phyloP scores from a whole-genome alignment of 2,888 invertebrate genomes.

The Drosophila quinaria region DNA sequence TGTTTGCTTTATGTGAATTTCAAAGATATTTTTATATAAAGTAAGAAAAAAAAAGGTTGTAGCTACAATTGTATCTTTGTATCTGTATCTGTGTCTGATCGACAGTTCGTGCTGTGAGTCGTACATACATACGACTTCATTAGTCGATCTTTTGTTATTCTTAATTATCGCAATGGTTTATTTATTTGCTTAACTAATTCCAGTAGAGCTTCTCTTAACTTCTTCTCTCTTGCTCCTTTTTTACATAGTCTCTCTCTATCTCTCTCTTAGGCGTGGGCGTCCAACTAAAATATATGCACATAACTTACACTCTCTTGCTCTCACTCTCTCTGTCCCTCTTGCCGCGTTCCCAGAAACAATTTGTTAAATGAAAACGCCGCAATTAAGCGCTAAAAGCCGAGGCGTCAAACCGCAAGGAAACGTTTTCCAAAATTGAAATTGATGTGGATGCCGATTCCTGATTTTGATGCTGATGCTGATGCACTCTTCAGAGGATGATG shows the following conservation, averaged over 20 bases:
- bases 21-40: conserved; percentile 8
- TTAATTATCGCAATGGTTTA: conserved; percentile 71
- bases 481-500: conserved; percentile 45
- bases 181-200: conserved; percentile 80
- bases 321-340: background rate
- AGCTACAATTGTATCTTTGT: conserved; percentile 21
- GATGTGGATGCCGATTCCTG: conserved; percentile 53
- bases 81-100: conserved; percentile 42
- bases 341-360: conserved; percentile 59
- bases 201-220: conserved; percentile 27
- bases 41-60: background rate
- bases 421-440: conserved; percentile 30
- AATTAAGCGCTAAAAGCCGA: conserved; percentile 74
- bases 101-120: conserved; percentile 61
- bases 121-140: conserved; percentile 70
- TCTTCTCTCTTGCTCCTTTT: background rate
- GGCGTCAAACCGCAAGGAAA: conserved; percentile 38
- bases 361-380: conserved; percentile 65
- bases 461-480: conserved; percentile 14
- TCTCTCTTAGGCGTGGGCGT: conserved; percentile 56
- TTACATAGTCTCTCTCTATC: conserved; percentile 22
- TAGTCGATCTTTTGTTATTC: conserved; percentile 77
- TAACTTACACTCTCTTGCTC: conserved; percentile 24
- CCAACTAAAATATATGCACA: conserved; percentile 40
- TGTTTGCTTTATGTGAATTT: conserved; percentile 37